Evolutionary conservation across 2,113 vertebrate species (phyloP), one percentile per base, ranked within the genome.

Genomic region (Platichthys flesus): DNA sequence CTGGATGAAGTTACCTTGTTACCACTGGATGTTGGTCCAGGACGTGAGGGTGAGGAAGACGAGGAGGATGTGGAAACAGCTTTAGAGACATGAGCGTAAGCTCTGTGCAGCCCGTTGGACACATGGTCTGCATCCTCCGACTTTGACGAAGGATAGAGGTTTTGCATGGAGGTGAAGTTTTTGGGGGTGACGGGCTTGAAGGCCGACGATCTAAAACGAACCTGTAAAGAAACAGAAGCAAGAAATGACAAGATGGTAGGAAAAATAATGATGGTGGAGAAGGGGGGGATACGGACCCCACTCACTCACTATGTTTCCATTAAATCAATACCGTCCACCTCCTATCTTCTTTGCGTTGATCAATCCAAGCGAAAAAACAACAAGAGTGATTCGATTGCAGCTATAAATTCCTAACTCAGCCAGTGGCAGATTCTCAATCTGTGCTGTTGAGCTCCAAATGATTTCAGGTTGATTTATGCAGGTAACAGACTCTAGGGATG

Each of bases 161-260:
- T 95, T 85, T 98, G 98, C 96, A 97, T 96, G 80, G 98, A 98
- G 81, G 96, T 94, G 88, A 98, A 96, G 85, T 95, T 96, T 86
- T 97, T 97, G 21, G 96, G 96, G 0, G 95, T 88, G 73, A 97
- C 88, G 0, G 95, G 95, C 90, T 97, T 98, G 92, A 99, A 98
- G 42, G 97, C 97, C 0, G 97, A 97, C 0, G 97, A 96, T 74
- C 97, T 95, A 65, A 97, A 96, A 9, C 94, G 95, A 74, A 95
- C 95, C 97, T 98, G 42, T 51, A 18, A 7, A 68, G 55, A 55
- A 37, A 10, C 35, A 63, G 49, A 71, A 45, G 47, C 6, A 51
- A 49, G 31, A 49, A 16, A 5, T 0, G 9, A 51, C 10, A 5
- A 21, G 47, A 26, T 7, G 6, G 15, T 24, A 12, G 31, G 6